Percentiles rank a stretch among this genome's conserved stretches.
Evolutionary conservation across 2,113 vertebrate genomes (phyloP).

Genomic region (Beaufortia kweichowensis): DNA sequence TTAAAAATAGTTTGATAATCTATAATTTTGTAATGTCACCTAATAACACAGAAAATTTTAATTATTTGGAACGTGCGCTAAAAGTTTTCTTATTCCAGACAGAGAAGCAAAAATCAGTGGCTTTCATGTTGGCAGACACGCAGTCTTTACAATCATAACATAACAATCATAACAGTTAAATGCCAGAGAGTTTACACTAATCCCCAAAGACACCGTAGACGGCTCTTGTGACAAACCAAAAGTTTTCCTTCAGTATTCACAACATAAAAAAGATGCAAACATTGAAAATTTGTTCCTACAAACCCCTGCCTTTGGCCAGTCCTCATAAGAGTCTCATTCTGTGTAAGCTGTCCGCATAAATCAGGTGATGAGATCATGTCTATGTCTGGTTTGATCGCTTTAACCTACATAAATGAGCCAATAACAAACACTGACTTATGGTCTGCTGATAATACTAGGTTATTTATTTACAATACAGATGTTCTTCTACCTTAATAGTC

Average conservation of each 20-base stretch:
- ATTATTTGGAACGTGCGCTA: too few relatives aligned
- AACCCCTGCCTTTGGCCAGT: too few relatives aligned
- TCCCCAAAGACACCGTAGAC: background rate
- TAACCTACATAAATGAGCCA: background rate
- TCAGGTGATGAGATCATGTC: background rate
- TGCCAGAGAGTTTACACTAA: background rate
- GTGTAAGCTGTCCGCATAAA: too few relatives aligned
- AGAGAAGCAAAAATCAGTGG: background rate
- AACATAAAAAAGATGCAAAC: background rate
- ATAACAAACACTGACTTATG: background rate
- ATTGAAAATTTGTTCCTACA: background rate
- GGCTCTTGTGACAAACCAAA: background rate
- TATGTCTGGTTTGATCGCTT: background rate
- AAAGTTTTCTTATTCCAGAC: background rate
- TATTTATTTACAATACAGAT: background rate
- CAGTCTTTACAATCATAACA: background rate
- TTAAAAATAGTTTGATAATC: too few relatives aligned
- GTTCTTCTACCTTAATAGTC: background rate
- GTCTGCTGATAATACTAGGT: slow-evolving; percentile 17
- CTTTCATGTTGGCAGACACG: background rate
- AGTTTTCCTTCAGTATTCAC: background rate
- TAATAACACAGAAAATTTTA: too few relatives aligned
- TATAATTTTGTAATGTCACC: too few relatives aligned
- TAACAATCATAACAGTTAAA: too few relatives aligned
- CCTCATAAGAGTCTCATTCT: too few relatives aligned